These are phyloP conservation scores for Ecdyonurus torrentis DNA, from an alignment of 2,888 invertebrate species.

Conservation along the genomic window DNA sequence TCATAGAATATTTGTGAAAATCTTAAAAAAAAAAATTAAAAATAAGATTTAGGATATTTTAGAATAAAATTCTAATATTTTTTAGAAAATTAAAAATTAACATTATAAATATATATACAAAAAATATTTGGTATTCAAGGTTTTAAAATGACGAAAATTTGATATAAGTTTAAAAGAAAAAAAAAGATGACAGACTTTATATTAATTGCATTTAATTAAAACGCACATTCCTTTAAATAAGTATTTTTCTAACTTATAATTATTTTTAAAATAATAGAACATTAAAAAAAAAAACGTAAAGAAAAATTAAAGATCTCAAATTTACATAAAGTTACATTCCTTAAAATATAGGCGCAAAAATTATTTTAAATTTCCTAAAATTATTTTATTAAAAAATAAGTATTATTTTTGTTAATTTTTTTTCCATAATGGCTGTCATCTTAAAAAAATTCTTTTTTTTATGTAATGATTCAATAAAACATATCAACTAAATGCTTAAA, in stretches of 20 bases:
- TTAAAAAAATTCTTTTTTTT: neutral
- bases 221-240: neutral
- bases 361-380: too few relatives aligned
- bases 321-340: too few relatives aligned
- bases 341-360: too few relatives aligned
- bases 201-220: neutral
- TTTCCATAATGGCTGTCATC: neutral
- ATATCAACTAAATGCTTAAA: neutral
- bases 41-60: neutral
- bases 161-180: neutral
- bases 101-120: neutral
- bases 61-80: too few relatives aligned
- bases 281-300: too few relatives aligned
- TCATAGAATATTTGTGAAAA: too few relatives aligned
- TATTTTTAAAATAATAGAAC: too few relatives aligned
- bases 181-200: neutral
- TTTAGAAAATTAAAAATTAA: too few relatives aligned
- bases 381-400: neutral
- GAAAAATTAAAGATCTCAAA: too few relatives aligned
- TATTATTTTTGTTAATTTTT: too few relatives aligned
- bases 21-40: too few relatives aligned
- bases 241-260: too few relatives aligned
- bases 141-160: neutral
- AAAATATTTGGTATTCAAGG: neutral
- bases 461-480: neutral